Base-by-base conservation (phyloP, 2,888 invertebrate species). In the Trissonchulus latispiculum region DNA sequence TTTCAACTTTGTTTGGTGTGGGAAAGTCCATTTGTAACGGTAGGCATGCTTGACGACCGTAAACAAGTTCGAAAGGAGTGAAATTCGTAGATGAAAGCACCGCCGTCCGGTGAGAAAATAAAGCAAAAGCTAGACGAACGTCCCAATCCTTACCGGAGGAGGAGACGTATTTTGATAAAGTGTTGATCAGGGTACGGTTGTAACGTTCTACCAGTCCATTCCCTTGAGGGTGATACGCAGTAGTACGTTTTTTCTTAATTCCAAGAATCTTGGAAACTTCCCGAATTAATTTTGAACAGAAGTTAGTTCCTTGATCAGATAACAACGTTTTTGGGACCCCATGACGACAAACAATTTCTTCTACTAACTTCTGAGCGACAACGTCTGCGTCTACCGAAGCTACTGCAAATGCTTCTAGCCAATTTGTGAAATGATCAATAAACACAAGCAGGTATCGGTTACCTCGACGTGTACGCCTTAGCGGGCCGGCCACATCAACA, bases 381-480 rank as follows among this genome's bases (percentile, higher is more conserved):
- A 79, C 79, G 29, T 74, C 75, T 0, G 80, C 78, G 59, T 77
- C 76, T 66, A 80, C 80, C 35, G 79, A 77, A 0, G 79, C 78
- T 36, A 81, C 67, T 2, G 81, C 76, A 62, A 81, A 32, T 73
- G 75, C 75, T 78, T 77, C 15, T 74, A 69, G 67, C 62, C 61
- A 79, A 23, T 75, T 72, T 3, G 77, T 75, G 15, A 77, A 75
- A 33, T 76, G 72, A 72, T 75, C 74, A 23, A 75, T 76, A 1
- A 75, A 73, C 1, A 73, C 75, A 8, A 78, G 32, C 35, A 79
- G 74, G 48, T 78, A 79, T 67, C 76, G 73, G 29, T 79, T 77
- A 3, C 72, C 71, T 0, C 61, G 69, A 1, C 23, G 15, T 1
- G 75, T 75, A 0, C 15, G n/a, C 8, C 75, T 73, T 2, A 78